Base-by-base conservation (phyloP, 2,113 vertebrate genomes). In the Scortum barcoo region DNA sequence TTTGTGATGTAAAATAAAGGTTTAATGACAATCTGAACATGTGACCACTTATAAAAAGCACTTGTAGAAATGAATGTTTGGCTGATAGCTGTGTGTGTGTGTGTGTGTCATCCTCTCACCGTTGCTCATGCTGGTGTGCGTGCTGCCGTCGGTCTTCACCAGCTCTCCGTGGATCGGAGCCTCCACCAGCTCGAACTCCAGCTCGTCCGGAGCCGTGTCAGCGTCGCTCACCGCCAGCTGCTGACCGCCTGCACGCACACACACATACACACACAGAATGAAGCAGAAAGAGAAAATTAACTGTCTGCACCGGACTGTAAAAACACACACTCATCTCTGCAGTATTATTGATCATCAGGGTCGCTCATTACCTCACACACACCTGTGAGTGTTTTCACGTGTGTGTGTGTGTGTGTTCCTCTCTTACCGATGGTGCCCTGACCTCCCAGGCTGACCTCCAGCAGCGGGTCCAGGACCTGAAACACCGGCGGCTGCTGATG, bases 101-200 rank as follows among this genome's bases (percentile, higher is more conserved):
- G 0, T 85, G 46, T 19, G 16, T 40, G 8, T 40, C 33, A 75
- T 63, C 0, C 1, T 10, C 93, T 89, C 93, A 99, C 98, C 97
- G 63, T 93, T 91, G 57, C 68, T 84, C 97, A 99, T 90, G 71
- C 46, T 93, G 11, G 82, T 90, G 60, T 92, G 94, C 33, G 90
- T 42, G n/a, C 68, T 93, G 19, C 89, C 38, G 0, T 93, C 91
- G 8, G 91, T 89, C 88, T 93, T 97, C 0, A 97, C 78, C 50
- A 99, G 92, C 0, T 90, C 36, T 11, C 98, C 98, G 0, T 97
- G 95, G 20, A 13, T 70, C 0, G 98, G 98, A 48, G 95, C 93
- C n/a, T 96, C 96, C 70, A 95, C 95, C 84, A 99, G 93, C 93
- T 99, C 96, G 70, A 99, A 99, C 93, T 96, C 95, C 84, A 99